Base-by-base conservation (phyloP, 2,888 invertebrate genomes). In the Argyra leucocephala region DNA sequence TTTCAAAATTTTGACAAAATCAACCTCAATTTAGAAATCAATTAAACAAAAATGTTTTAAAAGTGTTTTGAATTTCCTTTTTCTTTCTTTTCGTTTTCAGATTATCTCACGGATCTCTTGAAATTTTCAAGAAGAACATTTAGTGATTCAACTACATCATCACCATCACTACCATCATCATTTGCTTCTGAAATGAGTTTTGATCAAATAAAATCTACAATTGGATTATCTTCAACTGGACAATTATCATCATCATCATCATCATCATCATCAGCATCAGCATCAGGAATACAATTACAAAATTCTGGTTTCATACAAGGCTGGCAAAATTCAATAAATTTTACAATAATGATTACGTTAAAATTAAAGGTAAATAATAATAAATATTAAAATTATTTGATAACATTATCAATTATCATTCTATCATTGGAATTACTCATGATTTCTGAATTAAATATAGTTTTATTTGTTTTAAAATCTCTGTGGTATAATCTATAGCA, bases 31-130 rank as follows among this genome's bases (percentile, higher is more conserved):
- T n/a, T n/a, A n/a, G n/a, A n/a, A n/a, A n/a, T n/a, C n/a, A n/a
- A n/a, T n/a, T n/a, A n/a, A n/a, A n/a, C n/a, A n/a, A n/a, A n/a
- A n/a, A n/a, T n/a, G n/a, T n/a, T n/a, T n/a, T n/a, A n/a, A n/a
- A n/a, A n/a, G n/a, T n/a, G n/a, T n/a, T n/a, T n/a, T n/a, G n/a
- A n/a, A n/a, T n/a, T n/a, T n/a, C n/a, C n/a, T n/a, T 61, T 64
- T 61, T 22, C 61, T 22, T 58, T 61, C 23, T 26, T 24, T 64
- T 31, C 63, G n/a, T 60, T 71, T 71, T 18, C 72, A 79, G 78
- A 79, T 71, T 79, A 79, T 65, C 78, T 78, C 67, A 78, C 74
- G 69, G 78, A 79, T 71, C 73, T 79, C 69, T 73, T 79, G 61
- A 79, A 79, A 70, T 79, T 78, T 71, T 78, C 77, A 66, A 79